phyloP scores from a whole-genome alignment of 2,888 invertebrate genomes.

The Megastigmus dorsalis region DNA sequence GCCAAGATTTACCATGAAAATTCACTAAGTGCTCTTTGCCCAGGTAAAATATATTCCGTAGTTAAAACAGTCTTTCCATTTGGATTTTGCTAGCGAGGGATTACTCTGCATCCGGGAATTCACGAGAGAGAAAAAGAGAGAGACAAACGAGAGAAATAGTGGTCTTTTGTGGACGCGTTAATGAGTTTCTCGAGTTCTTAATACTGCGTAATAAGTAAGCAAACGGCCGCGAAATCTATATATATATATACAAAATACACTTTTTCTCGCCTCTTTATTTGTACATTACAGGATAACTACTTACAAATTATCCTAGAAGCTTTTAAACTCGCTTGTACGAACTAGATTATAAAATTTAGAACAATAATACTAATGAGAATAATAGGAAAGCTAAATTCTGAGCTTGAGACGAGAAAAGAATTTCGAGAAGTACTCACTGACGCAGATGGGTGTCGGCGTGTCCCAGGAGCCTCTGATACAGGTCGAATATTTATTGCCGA shows the following conservation, averaged over 20 bases:
- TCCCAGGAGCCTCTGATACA: conserved; percentile 86
- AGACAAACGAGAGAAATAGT: conserved; percentile 6
- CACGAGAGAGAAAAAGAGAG: background rate
- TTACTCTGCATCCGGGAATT: conserved; percentile 4
- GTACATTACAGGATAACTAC: background rate
- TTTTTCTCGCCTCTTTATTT: background rate
- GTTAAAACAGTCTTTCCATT: conserved; percentile 15
- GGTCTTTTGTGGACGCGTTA: background rate
- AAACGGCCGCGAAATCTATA: background rate
- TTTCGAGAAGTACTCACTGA: conserved; percentile 85
- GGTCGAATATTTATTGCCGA: conserved; percentile 83
- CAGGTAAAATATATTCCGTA: background rate
- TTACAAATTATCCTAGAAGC: no score
- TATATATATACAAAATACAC: no score
- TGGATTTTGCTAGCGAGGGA: background rate
- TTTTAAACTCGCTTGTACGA: no score
- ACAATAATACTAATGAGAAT: no score
- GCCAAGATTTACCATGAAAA: conserved; percentile 10
- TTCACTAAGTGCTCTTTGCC: background rate
- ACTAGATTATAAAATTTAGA: no score
- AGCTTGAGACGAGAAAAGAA: background rate
- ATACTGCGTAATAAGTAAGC: background rate
- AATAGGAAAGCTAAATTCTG: no score
- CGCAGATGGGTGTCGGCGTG: conserved; percentile 81
- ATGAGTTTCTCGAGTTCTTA: conserved; percentile 14